phyloP scores from a whole-genome alignment of 1,140 invertebrate genomes.

The Drosophila neocordata region DNA sequence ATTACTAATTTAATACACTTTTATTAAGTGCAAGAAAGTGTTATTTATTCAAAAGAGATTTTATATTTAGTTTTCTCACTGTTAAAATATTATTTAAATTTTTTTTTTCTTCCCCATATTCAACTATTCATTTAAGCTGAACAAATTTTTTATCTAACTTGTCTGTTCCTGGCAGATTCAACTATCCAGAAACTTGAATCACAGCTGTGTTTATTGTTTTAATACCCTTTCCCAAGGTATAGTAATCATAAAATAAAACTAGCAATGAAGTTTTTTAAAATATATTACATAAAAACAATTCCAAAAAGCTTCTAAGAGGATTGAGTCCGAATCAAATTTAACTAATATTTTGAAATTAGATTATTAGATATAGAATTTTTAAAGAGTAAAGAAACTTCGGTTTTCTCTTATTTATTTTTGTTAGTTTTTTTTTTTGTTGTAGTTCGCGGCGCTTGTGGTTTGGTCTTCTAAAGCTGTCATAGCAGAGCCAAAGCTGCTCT shows the following conservation, averaged over 20 bases:
- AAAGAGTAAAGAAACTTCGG: neutral
- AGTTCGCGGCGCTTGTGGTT: conserved; percentile 23
- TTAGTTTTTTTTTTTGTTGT: neutral
- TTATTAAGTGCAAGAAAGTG: too few relatives aligned
- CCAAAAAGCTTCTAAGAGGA: too few relatives aligned
- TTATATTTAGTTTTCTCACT: neutral
- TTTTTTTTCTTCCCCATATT: neutral
- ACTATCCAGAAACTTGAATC: conserved; percentile 62
- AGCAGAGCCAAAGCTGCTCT: conserved; percentile 46
- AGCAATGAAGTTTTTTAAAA: neutral
- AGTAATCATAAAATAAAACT: neutral
- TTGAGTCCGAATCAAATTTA: too few relatives aligned
- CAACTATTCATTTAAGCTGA: conserved; percentile 24
- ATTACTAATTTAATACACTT: too few relatives aligned
- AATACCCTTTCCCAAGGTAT: conserved; percentile 7
- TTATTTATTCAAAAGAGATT: too few relatives aligned
- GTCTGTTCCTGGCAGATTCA: conserved; percentile 26
- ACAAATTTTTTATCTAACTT: conserved; percentile 17
- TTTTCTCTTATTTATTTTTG: neutral
- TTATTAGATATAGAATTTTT: neutral
- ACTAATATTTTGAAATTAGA: neutral
- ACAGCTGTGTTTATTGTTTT: conserved; percentile 66
- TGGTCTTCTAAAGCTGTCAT: conserved; percentile 55
- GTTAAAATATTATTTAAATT: neutral
- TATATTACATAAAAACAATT: too few relatives aligned